Evolutionary conservation across 2,888 invertebrate species (phyloP), one percentile per base, ranked within the genome.

Genomic region (Anoplius nigerrimus): DNA sequence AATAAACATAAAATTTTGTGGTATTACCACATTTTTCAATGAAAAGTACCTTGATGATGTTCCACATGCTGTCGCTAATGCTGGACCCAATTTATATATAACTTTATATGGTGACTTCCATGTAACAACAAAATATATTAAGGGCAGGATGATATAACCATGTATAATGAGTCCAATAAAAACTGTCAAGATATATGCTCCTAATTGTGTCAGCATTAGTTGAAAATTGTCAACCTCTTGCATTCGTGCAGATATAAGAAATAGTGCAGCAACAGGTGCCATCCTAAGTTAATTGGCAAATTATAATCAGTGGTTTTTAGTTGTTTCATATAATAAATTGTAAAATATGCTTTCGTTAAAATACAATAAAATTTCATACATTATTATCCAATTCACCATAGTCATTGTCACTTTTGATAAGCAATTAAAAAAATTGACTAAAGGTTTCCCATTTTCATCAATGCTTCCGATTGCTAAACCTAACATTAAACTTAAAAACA

Each of bases 21-120:
- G 11, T 3, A 11, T 34, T 34, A 34, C 54, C 15, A 16, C 8
- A 53, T 1, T 67, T 15, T n/a, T n/a, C n/a, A n/a, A n/a, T n/a
- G 2, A 18, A 0, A 42, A 45, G 1, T 74, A 87, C 88, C 88
- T 88, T 42, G 98, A 98, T 52, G 98, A 97, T 57, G 98, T 98
- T 83, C 97, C 98, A 88, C 98, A 98, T 64, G 98, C 98, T 2
- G 98, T 98, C 13, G 96, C 95, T 89, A 98, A 91, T n/a, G 98
- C 98, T 83, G 97, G 97, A 74, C 95, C 94, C 90, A 97, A 94
- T 87, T 94, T 94, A 22, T 91, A 92, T 69, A 97, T 92, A 79
- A 94, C 93, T 74, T 92, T 91, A 88, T 95, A 95, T 0, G 98
- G 98, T 68, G 97, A 91, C 78, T 93, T 93, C 81, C 95, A 92